A percentile compares a stretch with the other conserved stretches of the same genome.
Conservation (phyloP, 2,797 vertebrate genomes). For the Oceanodroma leucorhoa region DNA sequence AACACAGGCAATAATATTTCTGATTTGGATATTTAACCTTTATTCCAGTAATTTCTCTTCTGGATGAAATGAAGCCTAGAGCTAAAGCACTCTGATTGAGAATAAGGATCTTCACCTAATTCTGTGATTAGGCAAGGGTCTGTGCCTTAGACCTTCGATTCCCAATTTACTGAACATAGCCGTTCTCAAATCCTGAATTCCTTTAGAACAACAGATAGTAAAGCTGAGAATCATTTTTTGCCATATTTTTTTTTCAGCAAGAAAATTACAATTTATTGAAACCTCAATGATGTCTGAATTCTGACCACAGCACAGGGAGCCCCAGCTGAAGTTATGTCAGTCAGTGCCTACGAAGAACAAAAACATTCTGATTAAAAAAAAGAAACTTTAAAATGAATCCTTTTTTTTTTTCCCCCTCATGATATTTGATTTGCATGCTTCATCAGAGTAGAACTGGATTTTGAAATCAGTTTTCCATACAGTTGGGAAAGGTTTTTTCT, state of each 20-base stretch:
- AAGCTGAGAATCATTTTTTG: not conserved
- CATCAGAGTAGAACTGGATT: not conserved
- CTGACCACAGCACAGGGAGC: not conserved
- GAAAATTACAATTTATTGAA: not conserved
- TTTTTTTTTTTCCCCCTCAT: not conserved
- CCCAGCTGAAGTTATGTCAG: not conserved
- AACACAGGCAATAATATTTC: constrained; percentile 39
- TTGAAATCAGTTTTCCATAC: not conserved
- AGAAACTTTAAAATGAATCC: not conserved
- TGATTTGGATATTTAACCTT: constrained; percentile 54
- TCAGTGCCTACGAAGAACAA: not conserved
- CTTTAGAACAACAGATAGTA: not conserved
- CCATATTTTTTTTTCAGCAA: not conserved
- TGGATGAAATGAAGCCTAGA: constrained; percentile 5
- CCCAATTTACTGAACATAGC: not conserved
- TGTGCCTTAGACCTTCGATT: not conserved
- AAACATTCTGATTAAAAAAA: not conserved
- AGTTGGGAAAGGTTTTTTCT: not conserved
- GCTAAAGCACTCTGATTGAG: constrained; percentile 6
- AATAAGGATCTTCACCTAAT: not conserved
- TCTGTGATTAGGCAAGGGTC: not conserved
- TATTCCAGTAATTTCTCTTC: constrained; percentile 35
- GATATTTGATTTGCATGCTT: not conserved
- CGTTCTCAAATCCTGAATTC: not conserved
- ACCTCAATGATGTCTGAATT: not conserved